Base-by-base conservation (phyloP, 2,113 vertebrate species). In the Lophius piscatorius region DNA sequence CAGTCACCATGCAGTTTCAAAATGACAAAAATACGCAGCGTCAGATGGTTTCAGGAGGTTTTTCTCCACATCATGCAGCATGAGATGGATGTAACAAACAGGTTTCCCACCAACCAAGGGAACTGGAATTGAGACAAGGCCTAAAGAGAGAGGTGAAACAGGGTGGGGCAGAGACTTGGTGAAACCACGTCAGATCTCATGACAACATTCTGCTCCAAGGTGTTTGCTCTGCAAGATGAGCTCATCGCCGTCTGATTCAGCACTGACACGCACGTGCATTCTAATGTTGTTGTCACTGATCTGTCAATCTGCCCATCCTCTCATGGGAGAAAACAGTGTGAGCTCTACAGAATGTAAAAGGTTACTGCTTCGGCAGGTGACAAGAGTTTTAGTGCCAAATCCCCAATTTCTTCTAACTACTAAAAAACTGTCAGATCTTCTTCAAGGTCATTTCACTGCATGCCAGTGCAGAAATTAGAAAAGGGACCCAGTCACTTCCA, bases 1-100 rank as follows among this genome's bases (percentile, higher is more conserved):
- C 63, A 66, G 79, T 66, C 72, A 66, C 70, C 79, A 82, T 86
- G 87, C 84, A 57, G 68, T 80, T 87, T 85, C 73, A 71, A 77
- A 74, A 77, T 64, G 82, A 84, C 78, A 82, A 40, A 74, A 73
- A 85, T 65, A 83, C 48, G 76, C 42, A 41, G 69, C 41, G 40
- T 63, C 61, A 41, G 44, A 77, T 82, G 80, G 78, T 46, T 52
- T 76, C 64, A 52, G 58, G 64, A 71, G 54, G 44, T 72, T 80
- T 63, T 69, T 41, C 49, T 29, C 9, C 33, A 82, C 66, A 70
- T 71, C 81, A 92, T 93, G 93, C 83, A 88, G 89, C 58, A 92
- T 94, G 93, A 92, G 88, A 94, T 94, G 92, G 88, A 80, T 71
- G 86, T 49, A 89, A 92, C 89, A 90, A 89, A 90, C 87, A 92